Conservation (phyloP, 2,113 vertebrate species). For the Tympanuchus pallidicinctus region DNA sequence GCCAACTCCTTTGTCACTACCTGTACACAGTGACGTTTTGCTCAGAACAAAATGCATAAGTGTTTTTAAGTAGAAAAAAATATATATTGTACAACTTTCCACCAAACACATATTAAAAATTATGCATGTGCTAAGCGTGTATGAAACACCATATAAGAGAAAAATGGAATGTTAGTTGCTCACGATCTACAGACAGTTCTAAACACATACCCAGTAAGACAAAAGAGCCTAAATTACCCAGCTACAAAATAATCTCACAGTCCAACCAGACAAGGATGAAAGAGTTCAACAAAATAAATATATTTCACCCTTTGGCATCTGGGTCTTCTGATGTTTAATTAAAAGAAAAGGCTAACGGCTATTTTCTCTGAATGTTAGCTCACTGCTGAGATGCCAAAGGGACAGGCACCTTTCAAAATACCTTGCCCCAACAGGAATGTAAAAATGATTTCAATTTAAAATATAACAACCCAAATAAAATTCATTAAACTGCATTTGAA, state of each 20-base stretch:
- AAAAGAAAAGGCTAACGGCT: conserved; percentile 68
- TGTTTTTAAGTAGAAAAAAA: background rate
- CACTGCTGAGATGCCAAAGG: conserved; percentile 32
- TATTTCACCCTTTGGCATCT: conserved; percentile 44
- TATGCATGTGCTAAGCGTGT: background rate
- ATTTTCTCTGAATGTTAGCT: conserved; percentile 37
- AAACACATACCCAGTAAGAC: background rate
- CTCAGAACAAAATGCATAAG: background rate
- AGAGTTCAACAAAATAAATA: conserved; percentile 51
- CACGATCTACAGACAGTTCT: background rate
- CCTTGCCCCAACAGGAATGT: conserved; percentile 8
- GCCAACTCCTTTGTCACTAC: background rate
- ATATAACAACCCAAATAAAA: conserved; percentile 66
- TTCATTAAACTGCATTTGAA: conserved; percentile 67
- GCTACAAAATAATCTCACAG: conserved; percentile 13
- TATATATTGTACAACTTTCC: background rate
- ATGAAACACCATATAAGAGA: background rate
- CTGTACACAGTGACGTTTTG: background rate
- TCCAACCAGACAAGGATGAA: conserved; percentile 24
- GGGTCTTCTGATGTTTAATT: conserved; percentile 71
- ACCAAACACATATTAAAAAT: background rate
- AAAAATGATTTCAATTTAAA: conserved; percentile 60
- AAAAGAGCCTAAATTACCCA: conserved; percentile 24
- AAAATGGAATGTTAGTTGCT: background rate
- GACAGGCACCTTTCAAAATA: conserved; percentile 50